Base-by-base conservation (phyloP, 2,113 vertebrate genomes). In the Cathartes aura region DNA sequence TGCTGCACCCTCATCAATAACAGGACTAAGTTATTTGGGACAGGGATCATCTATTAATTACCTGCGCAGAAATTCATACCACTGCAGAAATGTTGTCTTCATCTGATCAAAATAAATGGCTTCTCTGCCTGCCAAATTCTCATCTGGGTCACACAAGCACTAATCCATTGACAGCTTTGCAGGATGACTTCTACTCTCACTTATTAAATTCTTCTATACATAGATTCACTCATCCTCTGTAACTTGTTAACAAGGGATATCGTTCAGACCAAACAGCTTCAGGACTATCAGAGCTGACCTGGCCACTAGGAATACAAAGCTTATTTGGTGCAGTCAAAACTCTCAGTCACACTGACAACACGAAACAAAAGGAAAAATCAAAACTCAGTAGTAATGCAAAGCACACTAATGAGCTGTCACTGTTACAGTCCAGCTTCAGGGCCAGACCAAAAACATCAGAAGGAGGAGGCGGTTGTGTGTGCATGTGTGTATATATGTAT, bases 401-500 rank as follows among this genome's bases (percentile, higher is more conserved):
- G 66, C 62, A 11, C 20, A 34, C 20, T 7, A 22, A 47, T 7
- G 78, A 83, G 75, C n/a, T 27, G 17, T 17, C 27, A 4, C 40
- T 34, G 29, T 1, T 12, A 11, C n/a, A 50, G 67, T 4, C 24
- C 56, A 72, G 32, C 45, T 12, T 1, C 17, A 20, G 74, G 32
- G n/a, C 26, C 45, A 29, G 66, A 12, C 22, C 17, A 20, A 70
- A 50, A 59, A 3, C 29, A 11, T 14, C 9, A 15, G 52, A 1
- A 62, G 30, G 14, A 22, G 8, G 10, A 29, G 21, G 15, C 0
- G 24, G 3, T 16, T 12, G 48, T 8, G 32, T 7, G 15, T 36
- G 3, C 5, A 1, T 3, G 6, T 23, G 9, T 1, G 7, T 4
- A 11, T 18, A 4, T 12, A 1, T 10, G 1, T 8, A 1, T 7